Percentiles rank a stretch among this genome's conserved stretches.
Evolutionary conservation across 2,113 vertebrate species (phyloP).

Genomic region (Dicerorhinus sumatrensis): DNA sequence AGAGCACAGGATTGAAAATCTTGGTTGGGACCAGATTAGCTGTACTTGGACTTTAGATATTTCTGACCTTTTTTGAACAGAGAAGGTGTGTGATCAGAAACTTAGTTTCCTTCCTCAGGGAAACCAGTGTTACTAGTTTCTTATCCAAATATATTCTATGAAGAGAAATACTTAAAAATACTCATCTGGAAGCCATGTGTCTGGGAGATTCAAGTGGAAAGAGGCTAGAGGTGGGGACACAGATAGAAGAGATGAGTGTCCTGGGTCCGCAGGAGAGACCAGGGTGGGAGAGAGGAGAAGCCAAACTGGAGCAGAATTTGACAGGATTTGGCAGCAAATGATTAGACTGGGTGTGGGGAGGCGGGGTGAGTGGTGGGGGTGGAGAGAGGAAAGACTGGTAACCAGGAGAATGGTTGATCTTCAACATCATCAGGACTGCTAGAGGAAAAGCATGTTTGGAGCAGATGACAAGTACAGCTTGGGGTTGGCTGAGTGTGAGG

Average conservation of each 20-base stretch:
- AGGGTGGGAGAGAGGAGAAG: background rate
- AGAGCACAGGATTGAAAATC: background rate
- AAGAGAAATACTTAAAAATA: background rate
- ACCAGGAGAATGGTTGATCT: background rate
- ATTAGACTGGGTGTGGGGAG: background rate
- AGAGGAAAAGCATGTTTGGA: background rate
- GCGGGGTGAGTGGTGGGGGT: background rate
- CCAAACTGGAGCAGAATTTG: background rate
- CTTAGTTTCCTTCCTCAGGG: background rate
- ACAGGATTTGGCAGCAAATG: background rate
- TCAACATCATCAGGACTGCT: background rate
- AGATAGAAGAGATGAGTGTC: background rate
- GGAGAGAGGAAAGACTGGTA: background rate
- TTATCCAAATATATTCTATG: background rate
- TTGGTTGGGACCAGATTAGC: background rate
- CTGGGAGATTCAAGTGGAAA: background rate
- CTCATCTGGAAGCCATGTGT: background rate
- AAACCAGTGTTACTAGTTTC: background rate
- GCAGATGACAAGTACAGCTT: background rate
- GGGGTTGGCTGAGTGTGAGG: background rate
- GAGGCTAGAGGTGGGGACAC: background rate
- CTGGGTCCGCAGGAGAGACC: background rate
- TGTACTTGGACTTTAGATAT: background rate
- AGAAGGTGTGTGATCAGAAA: background rate
- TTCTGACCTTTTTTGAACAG: background rate